These are phyloP conservation scores for Agrilus planipennis DNA, from an alignment of 1,140 invertebrate species.

Conservation along the genomic window DNA sequence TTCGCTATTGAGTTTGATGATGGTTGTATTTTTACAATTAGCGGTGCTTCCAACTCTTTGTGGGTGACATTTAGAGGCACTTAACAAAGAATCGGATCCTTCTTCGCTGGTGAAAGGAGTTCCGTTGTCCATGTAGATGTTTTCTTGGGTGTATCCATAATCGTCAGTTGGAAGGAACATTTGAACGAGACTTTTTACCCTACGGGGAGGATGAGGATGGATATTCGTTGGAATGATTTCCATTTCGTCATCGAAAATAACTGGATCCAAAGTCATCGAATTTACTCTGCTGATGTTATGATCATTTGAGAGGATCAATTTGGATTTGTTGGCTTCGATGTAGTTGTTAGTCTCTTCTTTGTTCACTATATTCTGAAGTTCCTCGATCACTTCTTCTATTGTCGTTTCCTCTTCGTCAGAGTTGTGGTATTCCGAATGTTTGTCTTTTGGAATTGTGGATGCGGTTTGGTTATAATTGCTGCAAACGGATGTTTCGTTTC, in stretches of 20 bases:
- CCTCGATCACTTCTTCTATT: constrained; percentile 78
- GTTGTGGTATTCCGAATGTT: constrained; percentile 21
- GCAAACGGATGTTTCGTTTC: constrained; percentile 46
- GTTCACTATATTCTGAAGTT: constrained; percentile 71
- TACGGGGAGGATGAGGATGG: constrained; percentile 47
- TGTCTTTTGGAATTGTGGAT: constrained; percentile 37
- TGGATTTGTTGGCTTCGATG: constrained; percentile 24
- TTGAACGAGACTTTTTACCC: constrained; percentile 36
- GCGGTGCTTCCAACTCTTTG: constrained; percentile 25
- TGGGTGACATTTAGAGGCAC: constrained; percentile 45
- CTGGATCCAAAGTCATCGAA: constrained; percentile 13
- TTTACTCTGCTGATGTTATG: constrained; percentile 25
- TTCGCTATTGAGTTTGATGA: constrained; percentile 23
- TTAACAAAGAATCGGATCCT: constrained; percentile 56
- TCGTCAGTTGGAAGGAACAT: constrained; percentile 34
- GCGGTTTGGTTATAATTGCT: constrained; percentile 49
- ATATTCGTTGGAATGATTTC: constrained; percentile 50
- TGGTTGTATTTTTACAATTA: constrained; percentile 32
- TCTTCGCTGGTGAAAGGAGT: constrained; percentile 50
- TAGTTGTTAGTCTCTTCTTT: constrained; percentile 66
- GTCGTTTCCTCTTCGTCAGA: constrained; percentile 70
- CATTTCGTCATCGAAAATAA: constrained; percentile 33
- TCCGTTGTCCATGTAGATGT: constrained; percentile 50
- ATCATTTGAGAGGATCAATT: constrained; percentile 25
- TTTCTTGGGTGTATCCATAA: constrained; percentile 39